phyloP scores from a whole-genome alignment of 1,140 invertebrate species.

The Caenorhabditis brenneri region DNA sequence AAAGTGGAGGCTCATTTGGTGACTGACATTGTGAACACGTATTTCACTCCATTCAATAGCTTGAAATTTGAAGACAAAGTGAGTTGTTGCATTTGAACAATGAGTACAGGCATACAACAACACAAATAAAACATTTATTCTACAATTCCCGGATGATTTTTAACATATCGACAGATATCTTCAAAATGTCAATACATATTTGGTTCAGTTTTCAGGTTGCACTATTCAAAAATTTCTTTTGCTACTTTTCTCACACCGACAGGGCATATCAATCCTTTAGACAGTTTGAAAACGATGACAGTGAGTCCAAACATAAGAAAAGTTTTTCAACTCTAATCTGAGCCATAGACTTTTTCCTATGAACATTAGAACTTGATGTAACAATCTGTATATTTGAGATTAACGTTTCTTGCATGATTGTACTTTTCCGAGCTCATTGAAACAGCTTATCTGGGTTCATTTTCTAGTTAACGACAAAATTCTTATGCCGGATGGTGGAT shows the following conservation, averaged over 20 bases:
- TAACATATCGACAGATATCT: too few species aligned
- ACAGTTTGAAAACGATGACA: constrained; percentile 44
- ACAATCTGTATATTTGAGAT: neutral
- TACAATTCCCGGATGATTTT: too few species aligned
- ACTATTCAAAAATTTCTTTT: constrained; percentile 53
- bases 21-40: constrained; percentile 49
- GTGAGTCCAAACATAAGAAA: neutral
- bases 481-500: constrained; percentile 51
- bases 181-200: neutral
- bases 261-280: constrained; percentile 48
- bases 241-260: constrained; percentile 51
- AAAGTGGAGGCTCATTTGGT: constrained; percentile 48
- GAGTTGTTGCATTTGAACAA: too few species aligned
- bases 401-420: too few species aligned
- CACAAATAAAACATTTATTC: too few species aligned
- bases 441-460: neutral
- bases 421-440: neutral
- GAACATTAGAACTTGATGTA: neutral
- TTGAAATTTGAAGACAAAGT: constrained; percentile 42
- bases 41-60: constrained; percentile 41
- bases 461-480: constrained; percentile 29
- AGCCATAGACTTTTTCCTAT: too few species aligned
- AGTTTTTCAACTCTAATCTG: neutral
- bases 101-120: too few species aligned
- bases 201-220: constrained; percentile 11